Conservation (phyloP, 2,113 vertebrate species). For the Pipa parva region DNA sequence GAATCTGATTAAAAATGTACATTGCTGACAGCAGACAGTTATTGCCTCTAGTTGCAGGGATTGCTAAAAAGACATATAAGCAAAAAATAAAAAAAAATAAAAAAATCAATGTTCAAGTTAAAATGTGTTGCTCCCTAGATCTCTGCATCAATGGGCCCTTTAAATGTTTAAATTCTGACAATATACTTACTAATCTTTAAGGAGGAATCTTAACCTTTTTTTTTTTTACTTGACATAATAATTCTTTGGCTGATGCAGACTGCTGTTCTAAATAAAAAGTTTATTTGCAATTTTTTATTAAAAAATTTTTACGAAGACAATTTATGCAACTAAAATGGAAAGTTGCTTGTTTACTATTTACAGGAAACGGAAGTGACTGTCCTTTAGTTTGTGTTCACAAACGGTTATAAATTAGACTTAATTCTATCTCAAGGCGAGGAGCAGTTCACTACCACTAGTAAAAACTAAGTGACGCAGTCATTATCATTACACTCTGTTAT, state of each 20-base stretch:
- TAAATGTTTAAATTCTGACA: too few relatives aligned
- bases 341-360: neutral
- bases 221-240: neutral
- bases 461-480: too few relatives aligned
- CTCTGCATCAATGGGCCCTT: neutral
- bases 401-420: too few relatives aligned
- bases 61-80: neutral
- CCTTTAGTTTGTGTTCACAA: neutral
- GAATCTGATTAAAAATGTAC: too few relatives aligned
- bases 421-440: neutral
- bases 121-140: neutral
- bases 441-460: neutral
- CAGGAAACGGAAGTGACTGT: neutral
- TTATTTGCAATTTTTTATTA: too few relatives aligned
- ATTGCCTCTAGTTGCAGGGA: slow-evolving; percentile 1
- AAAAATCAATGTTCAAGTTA: neutral
- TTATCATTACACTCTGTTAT: neutral
- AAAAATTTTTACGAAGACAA: neutral
- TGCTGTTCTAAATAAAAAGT: neutral
- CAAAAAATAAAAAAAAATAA: neutral
- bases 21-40: neutral
- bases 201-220: neutral
- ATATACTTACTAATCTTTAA: neutral
- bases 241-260: slow-evolving; percentile 6
- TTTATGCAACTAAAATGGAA: neutral